Base-by-base conservation (phyloP, 2,797 vertebrate species). In the Takifugu ocellatus region DNA sequence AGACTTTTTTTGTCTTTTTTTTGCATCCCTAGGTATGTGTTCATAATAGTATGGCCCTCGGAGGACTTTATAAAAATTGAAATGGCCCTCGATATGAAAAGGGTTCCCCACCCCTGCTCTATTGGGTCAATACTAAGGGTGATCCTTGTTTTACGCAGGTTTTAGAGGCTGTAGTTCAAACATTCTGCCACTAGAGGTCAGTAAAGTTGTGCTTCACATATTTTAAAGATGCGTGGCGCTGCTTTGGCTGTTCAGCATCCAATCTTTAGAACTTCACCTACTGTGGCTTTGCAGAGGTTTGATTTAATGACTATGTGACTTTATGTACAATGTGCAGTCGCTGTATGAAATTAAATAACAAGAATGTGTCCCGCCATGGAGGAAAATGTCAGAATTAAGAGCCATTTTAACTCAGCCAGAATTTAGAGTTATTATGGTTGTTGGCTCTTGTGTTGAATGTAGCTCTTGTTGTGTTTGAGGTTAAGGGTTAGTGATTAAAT, bases 401-500 rank as follows among this genome's bases (percentile, higher is more conserved):
- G 57, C 59, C 24, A 12, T 68, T 64, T 59, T 36, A 45, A 24
- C 48, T 60, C 59, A 58, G 63, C n/a, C 3, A 50, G 51, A 21
- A 65, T 63, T 68, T 54, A n/a, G 11, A 55, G n/a, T 45, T 26
- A 29, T 46, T 43, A 15, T 31, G 39, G 5, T 56, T 49, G 25
- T 46, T 6, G 47, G 58, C 59, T 69, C 53, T 25, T 63, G 68
- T 66, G 44, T 69, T 57, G 63, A 58, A 58, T 74, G 65, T 54
- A 31, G 68, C 59, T 78, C 59, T 53, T 61, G 59, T 59, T 33
- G 48, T 56, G 57, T 63, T 66, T n/a, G 68, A 83, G 63, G 63
- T 63, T 68, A 56, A 78, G 63, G 63, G 68, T 72, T 73, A 49
- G 64, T 71, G 77, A 79, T 79, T 71, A 70, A 79, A 81, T 79